These are phyloP conservation scores for Argyrosomus japonicus DNA, from an alignment of 2,113 vertebrate species.

Conservation along the genomic window DNA sequence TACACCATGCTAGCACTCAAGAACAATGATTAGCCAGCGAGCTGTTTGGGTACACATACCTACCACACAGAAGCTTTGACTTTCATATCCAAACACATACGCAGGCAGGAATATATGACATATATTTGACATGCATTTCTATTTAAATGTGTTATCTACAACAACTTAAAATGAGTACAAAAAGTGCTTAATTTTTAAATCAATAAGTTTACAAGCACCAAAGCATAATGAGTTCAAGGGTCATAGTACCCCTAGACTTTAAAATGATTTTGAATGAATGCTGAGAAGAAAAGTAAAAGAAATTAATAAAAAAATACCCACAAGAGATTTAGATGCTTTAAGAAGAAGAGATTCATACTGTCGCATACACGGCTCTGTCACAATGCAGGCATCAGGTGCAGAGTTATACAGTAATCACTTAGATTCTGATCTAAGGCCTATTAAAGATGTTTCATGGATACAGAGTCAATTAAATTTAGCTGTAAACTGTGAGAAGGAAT, in stretches of 20 bases:
- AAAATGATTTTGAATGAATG: not conserved
- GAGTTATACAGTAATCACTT: slow-evolving; percentile 49
- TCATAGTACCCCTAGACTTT: not conserved
- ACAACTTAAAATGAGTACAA: not conserved
- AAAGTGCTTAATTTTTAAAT: not conserved
- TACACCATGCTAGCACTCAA: slow-evolving; percentile 42
- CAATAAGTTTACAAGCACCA: not conserved
- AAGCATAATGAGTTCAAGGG: not conserved
- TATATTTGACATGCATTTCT: not conserved
- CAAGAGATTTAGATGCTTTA: not conserved
- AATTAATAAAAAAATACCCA: not conserved
- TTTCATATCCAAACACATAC: slow-evolving; percentile 16
- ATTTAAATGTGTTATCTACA: not conserved
- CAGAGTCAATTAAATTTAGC: slow-evolving; percentile 72
- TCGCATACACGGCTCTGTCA: slow-evolving; percentile 1
- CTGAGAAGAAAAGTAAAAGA: not conserved
- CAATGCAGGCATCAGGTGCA: slow-evolving; percentile 29
- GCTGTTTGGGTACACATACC: slow-evolving; percentile 50
- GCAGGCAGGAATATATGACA: not conserved
- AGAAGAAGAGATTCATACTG: not conserved
- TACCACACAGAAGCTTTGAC: slow-evolving; percentile 19
- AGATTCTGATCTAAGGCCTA: slow-evolving; percentile 41
- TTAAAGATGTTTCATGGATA: slow-evolving; percentile 67
- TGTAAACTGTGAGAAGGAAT: slow-evolving; percentile 64
- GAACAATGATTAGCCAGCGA: slow-evolving; percentile 71